Conservation (phyloP, 2,113 vertebrate species). For the Rafetus swinhoei region DNA sequence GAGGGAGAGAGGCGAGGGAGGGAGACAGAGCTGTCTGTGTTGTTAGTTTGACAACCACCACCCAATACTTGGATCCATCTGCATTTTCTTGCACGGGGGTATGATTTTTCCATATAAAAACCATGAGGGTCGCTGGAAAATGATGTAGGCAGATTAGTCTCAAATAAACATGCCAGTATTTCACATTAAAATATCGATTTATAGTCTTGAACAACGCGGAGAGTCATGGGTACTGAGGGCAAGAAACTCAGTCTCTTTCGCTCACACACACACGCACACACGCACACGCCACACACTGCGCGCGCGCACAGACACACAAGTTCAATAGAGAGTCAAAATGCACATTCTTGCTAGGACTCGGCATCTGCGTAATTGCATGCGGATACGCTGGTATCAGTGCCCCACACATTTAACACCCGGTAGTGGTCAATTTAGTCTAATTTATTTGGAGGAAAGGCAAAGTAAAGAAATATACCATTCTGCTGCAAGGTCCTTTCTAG, state of each 20-base stretch:
- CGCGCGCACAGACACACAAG: not conserved
- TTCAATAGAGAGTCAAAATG: not conserved
- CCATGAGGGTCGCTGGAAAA: constrained; percentile 39
- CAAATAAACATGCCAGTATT: constrained; percentile 51
- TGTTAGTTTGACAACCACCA: constrained; percentile 39
- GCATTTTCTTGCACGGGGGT: not conserved
- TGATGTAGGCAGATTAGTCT: constrained; percentile 15
- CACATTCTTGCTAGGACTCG: not conserved
- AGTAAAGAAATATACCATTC: not conserved
- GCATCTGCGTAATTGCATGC: not conserved
- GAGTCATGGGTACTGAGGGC: constrained; percentile 38
- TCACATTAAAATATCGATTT: constrained; percentile 26
- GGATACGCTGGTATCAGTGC: not conserved
- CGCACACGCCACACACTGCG: not conserved
- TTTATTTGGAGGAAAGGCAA: not conserved
- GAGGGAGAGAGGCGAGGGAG: constrained; percentile 3
- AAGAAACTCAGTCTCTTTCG: constrained; percentile 53
- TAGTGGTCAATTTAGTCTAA: not conserved
- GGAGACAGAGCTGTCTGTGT: constrained; percentile 34
- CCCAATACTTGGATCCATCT: constrained; percentile 43
- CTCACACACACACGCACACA: not conserved
- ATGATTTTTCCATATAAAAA: constrained; percentile 19
- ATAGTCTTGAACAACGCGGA: constrained; percentile 16
- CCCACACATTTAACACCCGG: not conserved
- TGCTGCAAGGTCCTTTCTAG: constrained; percentile 8